A percentile compares a stretch with the other conserved stretches of the same genome.
Evolutionary conservation across 1,140 invertebrate genomes (phyloP).

Genomic region (Arion vulgaris): DNA sequence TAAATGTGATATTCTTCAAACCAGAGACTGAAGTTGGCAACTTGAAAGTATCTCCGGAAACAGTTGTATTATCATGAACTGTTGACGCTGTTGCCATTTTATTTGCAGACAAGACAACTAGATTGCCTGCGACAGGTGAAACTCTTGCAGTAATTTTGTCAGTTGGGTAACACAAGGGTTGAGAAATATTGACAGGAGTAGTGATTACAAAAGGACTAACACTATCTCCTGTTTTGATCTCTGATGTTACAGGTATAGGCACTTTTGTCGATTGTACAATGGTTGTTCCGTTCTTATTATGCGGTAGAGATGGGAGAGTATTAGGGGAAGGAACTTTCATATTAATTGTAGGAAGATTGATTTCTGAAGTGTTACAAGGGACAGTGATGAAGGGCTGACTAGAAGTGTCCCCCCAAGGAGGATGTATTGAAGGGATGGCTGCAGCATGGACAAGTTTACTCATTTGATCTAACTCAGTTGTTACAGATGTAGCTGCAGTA

Average conservation of each 20-base stretch:
- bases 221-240: constrained; percentile 31
- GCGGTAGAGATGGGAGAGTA: constrained; percentile 56
- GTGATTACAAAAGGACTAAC: background rate
- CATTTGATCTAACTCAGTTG: background rate
- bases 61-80: too few species aligned
- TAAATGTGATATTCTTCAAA: constrained; percentile 48
- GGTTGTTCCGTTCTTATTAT: constrained; percentile 51
- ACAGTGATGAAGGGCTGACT: constrained; percentile 13
- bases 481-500: background rate
- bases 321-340: constrained; percentile 62
- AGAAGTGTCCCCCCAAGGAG: constrained; percentile 23
- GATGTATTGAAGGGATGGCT: background rate
- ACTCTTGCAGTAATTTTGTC: background rate
- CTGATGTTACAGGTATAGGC: constrained; percentile 53
- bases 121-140: background rate
- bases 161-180: background rate
- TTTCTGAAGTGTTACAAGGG: constrained; percentile 7
- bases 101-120: background rate
- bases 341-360: constrained; percentile 55
- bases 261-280: constrained; percentile 56
- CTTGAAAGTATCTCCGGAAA: background rate
- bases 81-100: background rate
- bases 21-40: background rate
- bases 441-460: background rate
- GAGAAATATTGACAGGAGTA: background rate